A percentile compares a stretch with the other conserved stretches of the same genome.
Evolutionary conservation across 2,888 invertebrate genomes (phyloP).

Genomic region (Fragum whitleyi): DNA sequence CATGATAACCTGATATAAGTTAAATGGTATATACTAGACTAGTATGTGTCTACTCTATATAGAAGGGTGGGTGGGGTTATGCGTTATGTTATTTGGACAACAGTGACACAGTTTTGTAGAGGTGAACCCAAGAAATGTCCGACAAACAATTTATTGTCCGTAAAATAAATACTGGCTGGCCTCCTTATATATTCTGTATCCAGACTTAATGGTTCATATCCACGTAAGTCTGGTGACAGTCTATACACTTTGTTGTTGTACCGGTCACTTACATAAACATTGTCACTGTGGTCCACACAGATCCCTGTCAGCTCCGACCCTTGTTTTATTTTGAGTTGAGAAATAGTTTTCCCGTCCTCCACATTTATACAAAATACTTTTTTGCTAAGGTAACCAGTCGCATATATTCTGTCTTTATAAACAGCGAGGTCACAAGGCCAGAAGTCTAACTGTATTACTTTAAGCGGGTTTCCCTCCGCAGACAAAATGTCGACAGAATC

Average conservation of each 20-base stretch:
- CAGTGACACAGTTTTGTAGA: background rate
- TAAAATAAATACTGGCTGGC: background rate
- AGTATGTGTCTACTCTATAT: too few species aligned
- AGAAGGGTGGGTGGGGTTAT: background rate
- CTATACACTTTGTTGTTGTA: background rate
- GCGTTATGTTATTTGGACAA: background rate
- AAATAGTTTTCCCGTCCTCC: slow-evolving; percentile 7
- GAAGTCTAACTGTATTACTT: background rate
- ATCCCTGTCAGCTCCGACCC: background rate
- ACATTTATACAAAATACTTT: slow-evolving; percentile 4
- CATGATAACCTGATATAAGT: background rate
- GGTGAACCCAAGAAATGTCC: background rate
- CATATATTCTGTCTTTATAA: background rate
- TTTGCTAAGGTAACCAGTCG: background rate
- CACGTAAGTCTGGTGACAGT: background rate
- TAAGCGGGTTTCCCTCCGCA: background rate
- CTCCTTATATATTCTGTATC: background rate
- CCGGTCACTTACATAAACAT: background rate
- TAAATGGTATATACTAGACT: background rate
- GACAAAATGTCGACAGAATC: background rate
- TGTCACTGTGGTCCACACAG: background rate
- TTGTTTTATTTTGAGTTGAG: background rate
- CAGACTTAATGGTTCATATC: background rate
- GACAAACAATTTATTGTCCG: background rate
- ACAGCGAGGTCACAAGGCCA: background rate